A percentile compares a stretch with the other conserved stretches of the same genome.
phyloP scores from a whole-genome alignment of 2,113 vertebrate genomes.

The Channa argus region DNA sequence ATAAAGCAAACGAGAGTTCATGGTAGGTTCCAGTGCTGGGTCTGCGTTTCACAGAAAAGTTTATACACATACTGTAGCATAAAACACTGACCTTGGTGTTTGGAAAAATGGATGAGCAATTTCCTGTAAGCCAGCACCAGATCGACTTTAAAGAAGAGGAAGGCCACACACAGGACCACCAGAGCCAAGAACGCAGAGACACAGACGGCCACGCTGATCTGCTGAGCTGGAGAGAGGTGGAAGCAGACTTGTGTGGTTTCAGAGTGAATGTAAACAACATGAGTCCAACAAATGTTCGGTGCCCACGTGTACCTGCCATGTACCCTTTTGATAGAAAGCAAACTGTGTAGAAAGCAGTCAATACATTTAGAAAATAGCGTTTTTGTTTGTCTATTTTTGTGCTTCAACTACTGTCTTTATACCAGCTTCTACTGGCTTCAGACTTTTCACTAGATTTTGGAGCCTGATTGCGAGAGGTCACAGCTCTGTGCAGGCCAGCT shows the following conservation, averaged over 20 bases:
- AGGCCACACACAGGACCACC: conserved; percentile 7
- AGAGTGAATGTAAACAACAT: background rate
- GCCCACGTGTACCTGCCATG: no score
- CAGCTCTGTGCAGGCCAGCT: no score
- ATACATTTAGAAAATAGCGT: no score
- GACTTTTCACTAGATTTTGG: no score
- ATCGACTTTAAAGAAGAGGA: conserved; percentile 69
- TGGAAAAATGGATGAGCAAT: conserved; percentile 34
- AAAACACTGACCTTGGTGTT: conserved; percentile 42
- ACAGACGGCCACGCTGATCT: conserved; percentile 30
- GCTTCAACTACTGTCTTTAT: no score
- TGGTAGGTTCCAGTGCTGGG: background rate
- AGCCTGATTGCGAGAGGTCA: no score
- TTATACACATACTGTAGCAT: no score
- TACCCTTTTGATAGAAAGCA: no score
- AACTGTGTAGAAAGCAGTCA: no score
- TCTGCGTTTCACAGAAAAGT: background rate
- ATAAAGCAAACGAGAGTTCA: background rate
- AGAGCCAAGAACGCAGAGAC: conserved; percentile 30
- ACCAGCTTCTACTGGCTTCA: no score
- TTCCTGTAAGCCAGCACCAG: conserved; percentile 73
- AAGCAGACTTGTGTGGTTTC: background rate
- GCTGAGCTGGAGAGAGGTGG: conserved; percentile 54
- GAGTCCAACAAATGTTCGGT: no score
- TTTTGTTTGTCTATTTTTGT: no score